These are phyloP conservation scores for Ommatoiulus sabulosus DNA, from an alignment of 2,888 invertebrate species.

Conservation along the genomic window DNA sequence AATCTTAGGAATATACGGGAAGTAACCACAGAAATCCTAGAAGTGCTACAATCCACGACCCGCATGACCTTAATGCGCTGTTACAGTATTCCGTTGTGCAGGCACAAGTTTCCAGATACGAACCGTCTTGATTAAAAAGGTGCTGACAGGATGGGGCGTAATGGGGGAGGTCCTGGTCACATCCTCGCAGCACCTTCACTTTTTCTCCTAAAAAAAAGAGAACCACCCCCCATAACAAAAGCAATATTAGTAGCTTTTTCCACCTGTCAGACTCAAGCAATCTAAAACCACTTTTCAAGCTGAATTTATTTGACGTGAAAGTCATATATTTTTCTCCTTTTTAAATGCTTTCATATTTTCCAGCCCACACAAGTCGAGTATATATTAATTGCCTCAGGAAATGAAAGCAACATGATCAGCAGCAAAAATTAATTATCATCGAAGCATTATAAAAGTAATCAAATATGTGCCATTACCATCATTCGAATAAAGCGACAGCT, in stretches of 20 bases:
- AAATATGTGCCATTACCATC: neutral
- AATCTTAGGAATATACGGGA: neutral
- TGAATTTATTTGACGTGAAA: neutral
- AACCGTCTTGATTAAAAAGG: slow-evolving; percentile 44
- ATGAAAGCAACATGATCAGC: too few species aligned
- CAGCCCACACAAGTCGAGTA: neutral
- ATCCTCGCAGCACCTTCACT: slow-evolving; percentile 47
- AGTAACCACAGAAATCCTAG: neutral
- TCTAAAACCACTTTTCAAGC: neutral
- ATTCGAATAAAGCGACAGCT: neutral
- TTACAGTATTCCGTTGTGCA: slow-evolving; percentile 49
- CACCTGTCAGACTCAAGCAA: neutral
- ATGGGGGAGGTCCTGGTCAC: slow-evolving; percentile 47
- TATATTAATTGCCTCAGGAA: neutral
- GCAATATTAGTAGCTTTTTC: neutral
- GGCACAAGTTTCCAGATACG: slow-evolving; percentile 50
- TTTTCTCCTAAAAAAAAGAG: neutral
- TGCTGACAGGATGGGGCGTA: slow-evolving; percentile 26
- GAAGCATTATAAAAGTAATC: neutral
- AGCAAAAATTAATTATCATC: neutral
- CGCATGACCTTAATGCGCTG: neutral
- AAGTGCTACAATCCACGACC: neutral
- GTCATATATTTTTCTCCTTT: neutral
- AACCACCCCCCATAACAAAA: neutral
- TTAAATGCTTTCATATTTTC: neutral